Conservation (phyloP, 2,888 invertebrate genomes). For the Agrochola lychnidis region DNA sequence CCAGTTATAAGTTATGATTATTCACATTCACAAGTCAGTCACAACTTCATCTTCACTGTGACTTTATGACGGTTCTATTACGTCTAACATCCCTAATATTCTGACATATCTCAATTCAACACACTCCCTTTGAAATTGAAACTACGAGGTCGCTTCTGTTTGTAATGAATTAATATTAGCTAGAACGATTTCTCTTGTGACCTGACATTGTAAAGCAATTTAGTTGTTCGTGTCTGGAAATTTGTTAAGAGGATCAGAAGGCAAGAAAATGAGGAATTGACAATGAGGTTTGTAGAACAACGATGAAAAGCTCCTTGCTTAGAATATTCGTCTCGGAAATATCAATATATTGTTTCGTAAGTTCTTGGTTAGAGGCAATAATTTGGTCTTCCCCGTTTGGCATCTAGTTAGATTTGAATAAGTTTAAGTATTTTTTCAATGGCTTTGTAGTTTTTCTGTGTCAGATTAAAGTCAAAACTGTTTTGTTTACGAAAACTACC, state of each 20-base stretch:
- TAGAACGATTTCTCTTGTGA: neutral
- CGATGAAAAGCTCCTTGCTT: neutral
- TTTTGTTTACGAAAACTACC: too few relatives aligned
- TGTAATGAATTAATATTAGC: constrained; percentile 18
- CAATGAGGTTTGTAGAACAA: neutral
- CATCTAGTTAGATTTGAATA: neutral
- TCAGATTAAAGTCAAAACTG: neutral
- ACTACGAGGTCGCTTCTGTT: neutral
- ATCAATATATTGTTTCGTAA: neutral
- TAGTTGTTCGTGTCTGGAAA: constrained; percentile 28
- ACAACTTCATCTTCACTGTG: neutral
- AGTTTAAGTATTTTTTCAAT: too few relatives aligned
- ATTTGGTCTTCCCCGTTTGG: neutral
- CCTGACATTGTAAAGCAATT: constrained; percentile 22
- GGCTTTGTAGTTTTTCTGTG: neutral
- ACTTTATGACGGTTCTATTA: neutral
- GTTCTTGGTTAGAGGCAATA: neutral
- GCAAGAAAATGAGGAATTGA: constrained; percentile 3
- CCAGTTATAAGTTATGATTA: neutral
- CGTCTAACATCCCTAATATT: neutral
- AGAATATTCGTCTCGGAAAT: neutral
- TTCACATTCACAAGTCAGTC: neutral
- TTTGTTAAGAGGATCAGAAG: constrained; percentile 12
- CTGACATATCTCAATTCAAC: neutral
- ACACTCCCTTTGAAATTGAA: constrained; percentile 9